Evolutionary conservation across 2,888 invertebrate genomes (phyloP), one percentile per base, ranked within the genome.

Genomic region (Agapetus fuscipes): DNA sequence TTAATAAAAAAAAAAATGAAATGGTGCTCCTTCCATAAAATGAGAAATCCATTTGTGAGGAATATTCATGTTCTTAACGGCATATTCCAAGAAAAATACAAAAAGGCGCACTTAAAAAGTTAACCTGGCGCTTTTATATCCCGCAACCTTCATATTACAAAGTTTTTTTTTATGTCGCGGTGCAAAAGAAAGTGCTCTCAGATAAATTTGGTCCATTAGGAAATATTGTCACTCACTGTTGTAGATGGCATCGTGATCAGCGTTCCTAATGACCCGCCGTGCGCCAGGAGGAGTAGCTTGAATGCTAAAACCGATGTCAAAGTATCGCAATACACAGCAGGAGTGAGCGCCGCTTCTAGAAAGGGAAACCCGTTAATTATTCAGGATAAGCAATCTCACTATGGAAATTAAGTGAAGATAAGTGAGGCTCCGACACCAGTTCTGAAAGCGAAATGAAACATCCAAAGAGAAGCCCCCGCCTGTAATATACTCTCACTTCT

Each of bases 391-490:
- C 40, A 46, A 43, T 43, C 43, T 40, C 40, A 41, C 37, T 43
- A 46, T 46, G 46, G 40, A 46, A 46, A 46, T 46, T 42, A 41
- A 44, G 44, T 37, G 44, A 33, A 37, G 41, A 41, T 45, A 45
- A 45, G 45, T 41, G 45, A 30, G 26, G 37, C 39, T 17, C 24
- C 15, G 33, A 36, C 26, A 15, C 38, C 11, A 17, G 17, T 16
- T 11, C 17, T n/a, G 36, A 38, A 35, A 36, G 34, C 27, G 17
- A 37, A 32, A 39, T 41, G 45, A 41, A 33, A 41, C 34, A 38
- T 34, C 38, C 34, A 11, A 26, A 25, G 17, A 35, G 32, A 29
- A 32, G 15, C 32, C 25, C 28, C 29, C 17, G 12, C 36, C 6
- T n/a, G 17, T 24, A 28, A n/a, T 31, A 2, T 28, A 9, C 9